A percentile compares a stretch with the other conserved stretches of the same genome.
These are phyloP conservation scores for Macroramphosus scolopax DNA, from an alignment of 2,797 vertebrate genomes.

Conservation along the genomic window DNA sequence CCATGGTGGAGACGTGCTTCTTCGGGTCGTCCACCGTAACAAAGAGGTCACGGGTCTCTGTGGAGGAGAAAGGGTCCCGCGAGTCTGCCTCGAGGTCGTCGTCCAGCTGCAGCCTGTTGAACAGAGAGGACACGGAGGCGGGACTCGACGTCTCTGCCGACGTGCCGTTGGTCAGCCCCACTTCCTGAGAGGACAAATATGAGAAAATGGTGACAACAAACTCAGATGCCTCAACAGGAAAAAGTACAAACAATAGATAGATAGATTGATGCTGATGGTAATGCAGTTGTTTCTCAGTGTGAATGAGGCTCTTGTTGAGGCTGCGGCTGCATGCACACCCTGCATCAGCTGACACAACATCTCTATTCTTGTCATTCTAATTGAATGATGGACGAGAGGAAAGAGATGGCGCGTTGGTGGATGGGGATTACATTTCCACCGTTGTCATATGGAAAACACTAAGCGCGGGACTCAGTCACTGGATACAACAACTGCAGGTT, in stretches of 20 bases:
- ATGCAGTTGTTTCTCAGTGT: constrained; percentile 26
- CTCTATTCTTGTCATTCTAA: constrained; percentile 10
- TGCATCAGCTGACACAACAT: constrained; percentile 32
- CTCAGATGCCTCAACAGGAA: constrained; percentile 3
- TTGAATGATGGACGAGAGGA: constrained; percentile 21
- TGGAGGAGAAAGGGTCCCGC: constrained; percentile 83
- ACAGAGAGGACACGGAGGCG: constrained; percentile 88
- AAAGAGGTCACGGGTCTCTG: constrained; percentile 89
- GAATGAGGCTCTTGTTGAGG: constrained; percentile 56
- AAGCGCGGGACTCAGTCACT: too few relatives aligned
- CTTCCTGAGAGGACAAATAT: constrained; percentile 76
- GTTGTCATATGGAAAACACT: not conserved
- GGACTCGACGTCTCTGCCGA: constrained; percentile 90
- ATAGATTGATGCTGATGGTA: constrained; percentile 26
- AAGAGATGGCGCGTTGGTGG: constrained; percentile 14
- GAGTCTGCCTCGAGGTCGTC: constrained; percentile 87
- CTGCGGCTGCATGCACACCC: constrained; percentile 10
- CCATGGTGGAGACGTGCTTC: constrained; percentile 98
- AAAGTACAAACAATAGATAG: constrained; percentile 42
- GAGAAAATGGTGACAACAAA: constrained; percentile 15
- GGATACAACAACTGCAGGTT: too few relatives aligned
- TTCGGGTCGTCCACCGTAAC: constrained; percentile 96
- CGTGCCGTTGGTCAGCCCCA: constrained; percentile 89
- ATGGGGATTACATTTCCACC: not conserved
- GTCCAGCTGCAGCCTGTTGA: constrained; percentile 92